Evolutionary conservation across 2,113 vertebrate species (phyloP), one percentile per base, ranked within the genome.

Genomic region (Ursus arctos): DNA sequence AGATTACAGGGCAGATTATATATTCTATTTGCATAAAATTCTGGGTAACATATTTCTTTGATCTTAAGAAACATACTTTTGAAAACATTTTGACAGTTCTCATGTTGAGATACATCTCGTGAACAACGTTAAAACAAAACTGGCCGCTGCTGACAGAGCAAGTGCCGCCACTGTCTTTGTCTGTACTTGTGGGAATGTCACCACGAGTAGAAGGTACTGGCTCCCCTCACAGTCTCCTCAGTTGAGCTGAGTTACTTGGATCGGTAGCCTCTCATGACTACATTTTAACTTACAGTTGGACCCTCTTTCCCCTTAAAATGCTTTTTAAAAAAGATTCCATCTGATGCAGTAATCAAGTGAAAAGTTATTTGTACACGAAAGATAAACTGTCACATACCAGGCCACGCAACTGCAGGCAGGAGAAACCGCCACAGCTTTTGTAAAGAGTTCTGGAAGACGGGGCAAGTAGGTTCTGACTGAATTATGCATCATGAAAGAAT

Each of bases 401-500:
- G 15, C 22, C 61, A 15, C 21, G 16, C 10, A 83, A 74, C 7
- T 14, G n/a, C 12, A 71, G 86, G 51, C 11, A 61, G 51, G 33
- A 90, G 59, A 63, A 71, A 87, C 7, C 43, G 16, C 24, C 55
- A 61, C 5, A 21, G 43, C 57, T 71, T 51, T 81, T 96, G 82
- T 43, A 76, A 77, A 63, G 40, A 76, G 43, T n/a, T 88, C 91
- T 72, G 36, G 92, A 92, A 95, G 86, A 76, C 76, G n/a, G 43
- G 28, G n/a, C 2, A 77, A 47, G 31, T 4, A 14, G 2, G 51
- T 51, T 49, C 31, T 11, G 65, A 81, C 2, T 85, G 55, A 76
- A 28, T 82, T 69, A 85, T 33, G 11, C 6, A 74, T 53, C 28
- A 49, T 31, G 31, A 55, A 85, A 83, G 77, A 47, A 82, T 21